Evolutionary conservation across 2,113 vertebrate species (phyloP), one percentile per base, ranked within the genome.

Genomic region (Archocentrus centrarchus): DNA sequence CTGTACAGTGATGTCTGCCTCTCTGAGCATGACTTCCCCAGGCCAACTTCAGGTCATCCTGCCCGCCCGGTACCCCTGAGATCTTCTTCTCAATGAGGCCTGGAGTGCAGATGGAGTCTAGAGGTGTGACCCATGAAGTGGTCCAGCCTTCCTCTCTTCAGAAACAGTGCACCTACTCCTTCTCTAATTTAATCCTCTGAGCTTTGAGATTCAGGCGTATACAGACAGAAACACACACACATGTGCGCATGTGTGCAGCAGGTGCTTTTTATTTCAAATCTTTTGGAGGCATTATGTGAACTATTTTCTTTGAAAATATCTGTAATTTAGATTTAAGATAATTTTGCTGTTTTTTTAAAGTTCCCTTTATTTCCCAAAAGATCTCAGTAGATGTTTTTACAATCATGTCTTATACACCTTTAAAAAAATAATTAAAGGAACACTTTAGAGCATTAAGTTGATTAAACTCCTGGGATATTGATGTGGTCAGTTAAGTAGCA

Each of bases 121-220:
- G 78, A 85, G 79, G 75, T 86, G 79, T 86, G 88, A 92, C 92
- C 86, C 84, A 66, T 78, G 77, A 79, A 91, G 81, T 53, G 70
- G 79, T 89, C 53, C 82, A 81, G 76, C 84, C 85, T 82, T 84
- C 63, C 70, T 64, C 81, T 89, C 58, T 62, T 87, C 79, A 76
- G 60, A 84, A 55, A 73, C 83, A 75, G 37, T 86, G 85, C 60
- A 82, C 58, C 82, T 64, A 68, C 77, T 88, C 79, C 79, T 81
- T 60, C 80, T 88, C 84, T 95, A 94, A 94, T 95, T 94, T 94
- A 94, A 89, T 95, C 94, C 91, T 89, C 84, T 22, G 93, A 94
- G 93, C 84, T 93, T 93, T 91, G 75, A 91, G 80, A 73, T 35
- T 44, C 68, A 84, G 80, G 81, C 55, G 68, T 63, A 78, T 20